These are phyloP conservation scores for Styela plicata DNA, from an alignment of 23 tunicate species.

Conservation along the genomic window DNA sequence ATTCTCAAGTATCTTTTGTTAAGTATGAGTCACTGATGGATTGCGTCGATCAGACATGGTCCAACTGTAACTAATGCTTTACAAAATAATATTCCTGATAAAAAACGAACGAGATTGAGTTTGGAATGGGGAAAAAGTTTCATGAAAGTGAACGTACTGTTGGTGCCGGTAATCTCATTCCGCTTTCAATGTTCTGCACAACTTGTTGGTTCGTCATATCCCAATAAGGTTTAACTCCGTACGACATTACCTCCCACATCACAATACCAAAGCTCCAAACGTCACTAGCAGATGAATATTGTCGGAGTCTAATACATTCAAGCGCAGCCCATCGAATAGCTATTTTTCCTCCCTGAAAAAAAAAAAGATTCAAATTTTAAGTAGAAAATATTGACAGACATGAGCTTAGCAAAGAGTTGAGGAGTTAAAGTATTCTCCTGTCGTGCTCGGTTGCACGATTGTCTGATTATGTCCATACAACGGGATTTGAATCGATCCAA, in stretches of 20 bases:
- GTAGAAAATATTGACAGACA: no score
- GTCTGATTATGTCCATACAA: no score
- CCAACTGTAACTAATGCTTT: no score
- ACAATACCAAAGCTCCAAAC: conserved; percentile 86
- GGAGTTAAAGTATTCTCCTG: no score
- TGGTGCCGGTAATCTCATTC: conserved; percentile 63
- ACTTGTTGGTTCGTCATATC: conserved; percentile 78
- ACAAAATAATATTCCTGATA: neutral
- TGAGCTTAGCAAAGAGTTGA: no score
- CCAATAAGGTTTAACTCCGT: conserved; percentile 91
- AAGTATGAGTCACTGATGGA: no score
- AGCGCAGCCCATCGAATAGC: conserved; percentile 96
- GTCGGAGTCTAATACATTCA: conserved; percentile 57
- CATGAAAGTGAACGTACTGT: conserved; percentile 40
- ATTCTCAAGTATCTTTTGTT: no score
- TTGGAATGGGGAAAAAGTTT: no score
- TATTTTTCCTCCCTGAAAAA: conserved; percentile 88
- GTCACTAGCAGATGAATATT: conserved; percentile 79
- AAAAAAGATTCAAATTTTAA: no score
- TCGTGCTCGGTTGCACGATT: no score
- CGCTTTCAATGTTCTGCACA: conserved; percentile 44
- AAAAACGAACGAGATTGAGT: neutral
- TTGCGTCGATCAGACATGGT: no score
- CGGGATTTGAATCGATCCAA: no score
- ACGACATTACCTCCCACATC: conserved; percentile 85